These are phyloP conservation scores for Pardalotus punctatus DNA, from an alignment of 2,113 vertebrate species.

Conservation along the genomic window DNA sequence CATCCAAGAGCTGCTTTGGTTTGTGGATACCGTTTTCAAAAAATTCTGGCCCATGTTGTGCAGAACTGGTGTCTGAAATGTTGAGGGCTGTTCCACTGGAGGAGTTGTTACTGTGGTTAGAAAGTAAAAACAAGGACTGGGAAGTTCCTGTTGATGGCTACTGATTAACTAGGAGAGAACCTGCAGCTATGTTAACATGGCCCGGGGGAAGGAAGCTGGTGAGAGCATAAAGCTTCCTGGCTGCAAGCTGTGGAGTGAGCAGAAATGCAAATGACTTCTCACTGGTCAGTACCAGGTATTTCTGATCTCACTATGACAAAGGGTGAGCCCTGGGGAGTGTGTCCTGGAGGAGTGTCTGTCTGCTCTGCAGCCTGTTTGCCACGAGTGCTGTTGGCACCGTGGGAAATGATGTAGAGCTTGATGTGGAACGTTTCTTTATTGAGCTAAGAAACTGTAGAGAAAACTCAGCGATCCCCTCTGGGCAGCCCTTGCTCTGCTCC, in stretches of 20 bases:
- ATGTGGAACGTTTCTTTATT: not conserved
- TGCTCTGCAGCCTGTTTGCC: not conserved
- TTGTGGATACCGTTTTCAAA: not conserved
- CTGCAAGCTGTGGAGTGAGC: not conserved
- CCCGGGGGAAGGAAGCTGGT: not conserved
- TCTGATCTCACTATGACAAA: not conserved
- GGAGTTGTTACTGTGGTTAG: not conserved
- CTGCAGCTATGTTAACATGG: not conserved
- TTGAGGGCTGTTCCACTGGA: not conserved
- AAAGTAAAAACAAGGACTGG: not conserved
- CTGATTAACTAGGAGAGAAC: not conserved
- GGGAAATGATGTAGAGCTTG: not conserved
- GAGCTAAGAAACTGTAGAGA: not conserved
- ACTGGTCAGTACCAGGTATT: not conserved
- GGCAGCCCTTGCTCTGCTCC: not conserved
- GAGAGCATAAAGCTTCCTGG: not conserved
- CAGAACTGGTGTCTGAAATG: not conserved
- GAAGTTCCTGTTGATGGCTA: not conserved
- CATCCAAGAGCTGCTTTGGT: not conserved
- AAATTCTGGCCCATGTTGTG: not conserved
- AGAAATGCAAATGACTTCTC: not conserved
- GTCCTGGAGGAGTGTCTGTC: not conserved
- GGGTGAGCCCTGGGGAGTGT: not conserved
- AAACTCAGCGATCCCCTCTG: accelerated
- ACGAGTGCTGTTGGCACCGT: not conserved